Evolutionary conservation across 2,113 vertebrate genomes (phyloP).

Genomic region (Lepisosteus oculatus): DNA sequence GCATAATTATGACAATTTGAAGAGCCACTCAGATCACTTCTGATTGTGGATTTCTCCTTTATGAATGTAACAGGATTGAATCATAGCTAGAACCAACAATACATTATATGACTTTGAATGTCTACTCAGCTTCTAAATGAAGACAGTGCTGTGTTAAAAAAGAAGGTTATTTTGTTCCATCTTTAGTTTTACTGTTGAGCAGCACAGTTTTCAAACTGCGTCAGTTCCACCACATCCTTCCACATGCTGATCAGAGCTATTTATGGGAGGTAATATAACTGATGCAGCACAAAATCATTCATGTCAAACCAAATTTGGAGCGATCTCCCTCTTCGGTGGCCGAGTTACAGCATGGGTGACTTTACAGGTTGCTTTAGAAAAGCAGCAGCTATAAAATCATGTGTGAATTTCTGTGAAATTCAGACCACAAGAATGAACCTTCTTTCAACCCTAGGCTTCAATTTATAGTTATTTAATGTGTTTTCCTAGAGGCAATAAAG

Average conservation of each 20-base stretch:
- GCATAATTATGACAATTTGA: no score
- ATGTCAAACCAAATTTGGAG: background rate
- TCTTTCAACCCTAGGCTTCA: slow-evolving; percentile 1
- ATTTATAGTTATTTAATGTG: background rate
- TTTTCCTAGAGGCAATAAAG: background rate
- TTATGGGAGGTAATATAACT: background rate
- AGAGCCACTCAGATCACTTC: no score
- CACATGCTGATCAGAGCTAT: background rate
- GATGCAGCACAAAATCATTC: background rate
- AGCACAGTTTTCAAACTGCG: background rate
- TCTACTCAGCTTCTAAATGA: no score
- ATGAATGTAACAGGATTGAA: no score
- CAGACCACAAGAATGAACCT: background rate
- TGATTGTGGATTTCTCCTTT: no score
- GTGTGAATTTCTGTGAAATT: slow-evolving; percentile 1
- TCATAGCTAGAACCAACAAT: no score
- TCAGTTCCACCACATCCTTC: background rate
- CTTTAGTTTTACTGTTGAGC: background rate
- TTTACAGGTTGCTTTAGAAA: background rate
- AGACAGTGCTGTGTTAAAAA: no score
- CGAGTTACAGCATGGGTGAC: background rate
- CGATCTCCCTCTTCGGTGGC: background rate
- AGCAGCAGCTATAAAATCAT: background rate
- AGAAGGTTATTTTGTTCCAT: background rate
- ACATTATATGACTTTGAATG: no score